Evolutionary conservation across 2,888 invertebrate species (phyloP).

Genomic region (Phortica magna): DNA sequence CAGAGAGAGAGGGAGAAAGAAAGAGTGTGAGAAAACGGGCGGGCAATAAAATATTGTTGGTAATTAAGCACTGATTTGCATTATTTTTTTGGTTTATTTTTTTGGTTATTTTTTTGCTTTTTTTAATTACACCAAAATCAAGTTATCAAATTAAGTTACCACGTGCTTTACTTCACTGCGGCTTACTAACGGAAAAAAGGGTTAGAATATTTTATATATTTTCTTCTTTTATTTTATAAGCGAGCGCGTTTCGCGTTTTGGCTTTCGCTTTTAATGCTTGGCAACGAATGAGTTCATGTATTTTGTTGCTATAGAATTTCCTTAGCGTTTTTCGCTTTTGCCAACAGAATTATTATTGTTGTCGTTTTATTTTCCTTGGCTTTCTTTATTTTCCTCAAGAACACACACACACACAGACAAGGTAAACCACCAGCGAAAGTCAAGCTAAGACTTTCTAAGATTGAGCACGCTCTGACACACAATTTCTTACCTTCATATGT

Average conservation of each 20-base stretch:
- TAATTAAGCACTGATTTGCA: conserved; percentile 21
- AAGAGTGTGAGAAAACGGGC: not conserved
- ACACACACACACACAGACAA: conserved; percentile 52
- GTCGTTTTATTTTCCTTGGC: conserved; percentile 44
- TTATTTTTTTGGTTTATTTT: conserved; percentile 13
- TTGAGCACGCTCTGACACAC: conserved; percentile 23
- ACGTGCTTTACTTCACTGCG: not conserved
- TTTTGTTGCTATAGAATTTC: conserved; percentile 66
- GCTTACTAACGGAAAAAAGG: not conserved
- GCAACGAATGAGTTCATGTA: conserved; percentile 70
- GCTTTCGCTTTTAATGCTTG: conserved; percentile 66
- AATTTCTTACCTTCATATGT: conserved; percentile 36
- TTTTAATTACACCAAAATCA: conserved; percentile 38
- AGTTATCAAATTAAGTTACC: not conserved
- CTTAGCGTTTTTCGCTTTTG: not conserved
- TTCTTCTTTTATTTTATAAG: conserved; percentile 6
- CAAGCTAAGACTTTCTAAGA: conserved; percentile 42
- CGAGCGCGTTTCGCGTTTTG: conserved; percentile 47
- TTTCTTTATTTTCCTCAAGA: conserved; percentile 55
- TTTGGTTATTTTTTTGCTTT: conserved; percentile 30
- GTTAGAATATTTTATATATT: not conserved
- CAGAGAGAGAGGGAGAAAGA: conserved; percentile 5
- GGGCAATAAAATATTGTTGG: conserved; percentile 19
- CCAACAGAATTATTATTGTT: conserved; percentile 36
- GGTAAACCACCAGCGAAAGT: conserved; percentile 57